Percentiles rank a stretch among this genome's conserved stretches.
Conservation (phyloP, 2,113 vertebrate species). For the Bufo bufo region DNA sequence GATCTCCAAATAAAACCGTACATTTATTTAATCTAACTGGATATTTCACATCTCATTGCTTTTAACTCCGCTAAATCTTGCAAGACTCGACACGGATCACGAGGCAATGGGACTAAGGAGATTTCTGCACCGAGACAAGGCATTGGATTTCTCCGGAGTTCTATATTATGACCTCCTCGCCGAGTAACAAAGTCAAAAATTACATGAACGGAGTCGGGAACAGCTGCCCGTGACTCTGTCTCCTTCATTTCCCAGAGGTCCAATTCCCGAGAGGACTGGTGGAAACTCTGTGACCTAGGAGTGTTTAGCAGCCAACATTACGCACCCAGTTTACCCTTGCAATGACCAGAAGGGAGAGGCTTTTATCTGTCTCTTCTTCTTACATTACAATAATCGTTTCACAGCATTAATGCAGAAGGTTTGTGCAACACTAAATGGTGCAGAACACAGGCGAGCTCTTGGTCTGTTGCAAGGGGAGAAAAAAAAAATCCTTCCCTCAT, state of each 20-base stretch:
- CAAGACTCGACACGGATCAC: constrained; percentile 33
- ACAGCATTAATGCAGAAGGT: constrained; percentile 75
- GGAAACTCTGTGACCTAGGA: constrained; percentile 68
- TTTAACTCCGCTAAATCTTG: constrained; percentile 33
- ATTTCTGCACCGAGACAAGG: constrained; percentile 21
- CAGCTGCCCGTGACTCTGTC: constrained; percentile 70
- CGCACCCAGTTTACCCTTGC: constrained; percentile 88
- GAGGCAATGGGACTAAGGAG: constrained; percentile 23
- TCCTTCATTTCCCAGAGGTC: constrained; percentile 67
- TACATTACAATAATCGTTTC: constrained; percentile 79
- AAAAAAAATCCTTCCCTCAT: constrained; percentile 76
- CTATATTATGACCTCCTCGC: constrained; percentile 56
- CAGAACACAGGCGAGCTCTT: constrained; percentile 74
- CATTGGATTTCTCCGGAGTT: constrained; percentile 20
- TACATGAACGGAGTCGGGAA: constrained; percentile 67
- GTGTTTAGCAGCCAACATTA: constrained; percentile 58
- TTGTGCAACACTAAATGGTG: constrained; percentile 77
- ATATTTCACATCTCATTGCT: constrained; percentile 33
- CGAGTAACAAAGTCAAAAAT: constrained; percentile 72
- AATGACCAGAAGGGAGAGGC: constrained; percentile 81
- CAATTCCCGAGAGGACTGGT: constrained; percentile 66
- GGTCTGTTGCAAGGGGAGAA: constrained; percentile 70
- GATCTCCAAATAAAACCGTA: constrained; percentile 17
- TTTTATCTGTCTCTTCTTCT: constrained; percentile 69
- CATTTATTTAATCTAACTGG: constrained; percentile 48